Evolutionary conservation across 35 echinoderm and acorn worm genomes (phyloP), one percentile per base, ranked within the genome.

Genomic region (Heliocidaris tuberculata): DNA sequence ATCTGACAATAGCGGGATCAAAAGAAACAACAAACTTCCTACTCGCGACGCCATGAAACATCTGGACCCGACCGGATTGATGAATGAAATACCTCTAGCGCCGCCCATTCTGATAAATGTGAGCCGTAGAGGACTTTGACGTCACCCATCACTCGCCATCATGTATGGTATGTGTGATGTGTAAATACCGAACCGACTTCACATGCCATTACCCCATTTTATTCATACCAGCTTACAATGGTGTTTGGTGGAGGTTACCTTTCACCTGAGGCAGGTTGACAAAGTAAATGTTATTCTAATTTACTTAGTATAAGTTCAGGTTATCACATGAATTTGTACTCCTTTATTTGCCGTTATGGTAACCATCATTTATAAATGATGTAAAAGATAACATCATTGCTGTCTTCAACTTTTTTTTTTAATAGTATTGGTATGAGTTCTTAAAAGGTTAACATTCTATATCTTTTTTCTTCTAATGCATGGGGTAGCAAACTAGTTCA

Each of bases 141-240:
- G 65, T 78, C 65, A 78, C 65, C 65, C 65, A 27, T 78, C 65
- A 78, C 65, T 78, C 65, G 65, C 65, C 65, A 78, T 78, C 65
- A 78, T 78, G 65, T 78, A n/a, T 78, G 65, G 65, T 78, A 78
- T 78, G 65, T 78, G 65, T 78, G 65, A 78, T 78, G 65, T 78
- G 65, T 78, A 78, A 78, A 78, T 78, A 78, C 65, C 65, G 3
- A 78, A 78, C 65, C 27, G 65, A 78, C 65, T 78, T 78, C 65
- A 78, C 65, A 78, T 78, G 27, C 65, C 65, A 78, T 78, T 78
- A 78, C 19, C 65, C 65, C 2, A 0, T 78, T 78, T 78, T 78
- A 78, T 78, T 78, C 65, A 5, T 78, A 78, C 65, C 21, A 19
- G 21, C 6, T 24, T 78, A 27, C 65, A 27, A 24, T 16, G 52